A percentile compares a stretch with the other conserved stretches of the same genome.
These are phyloP conservation scores for Dryadula phaetusa DNA, from an alignment of 2,888 invertebrate genomes.

Conservation along the genomic window DNA sequence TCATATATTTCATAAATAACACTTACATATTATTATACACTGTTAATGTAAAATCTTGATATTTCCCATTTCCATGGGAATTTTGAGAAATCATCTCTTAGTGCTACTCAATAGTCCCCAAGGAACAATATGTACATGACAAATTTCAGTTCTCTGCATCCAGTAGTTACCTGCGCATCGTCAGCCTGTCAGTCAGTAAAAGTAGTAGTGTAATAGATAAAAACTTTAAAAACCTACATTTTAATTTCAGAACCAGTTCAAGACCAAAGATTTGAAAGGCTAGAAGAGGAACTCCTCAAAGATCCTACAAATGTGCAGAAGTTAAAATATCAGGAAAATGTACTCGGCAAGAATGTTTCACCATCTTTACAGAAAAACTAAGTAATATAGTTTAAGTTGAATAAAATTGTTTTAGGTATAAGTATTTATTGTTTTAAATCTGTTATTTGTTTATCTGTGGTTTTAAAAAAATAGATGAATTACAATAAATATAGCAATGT, in stretches of 20 bases:
- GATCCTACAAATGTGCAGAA: conserved; percentile 87
- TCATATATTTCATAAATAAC: too few species aligned
- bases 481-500: not conserved
- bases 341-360: conserved; percentile 86
- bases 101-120: too few species aligned
- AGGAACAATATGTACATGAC: too few species aligned
- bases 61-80: too few species aligned
- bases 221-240: too few species aligned
- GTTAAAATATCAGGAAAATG: conserved; percentile 87
- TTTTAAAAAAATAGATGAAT: not conserved
- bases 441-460: not conserved
- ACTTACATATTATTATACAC: too few species aligned
- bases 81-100: too few species aligned
- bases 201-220: too few species aligned
- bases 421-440: not conserved
- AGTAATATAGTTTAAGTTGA: conserved; percentile 10
- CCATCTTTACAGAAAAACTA: conserved; percentile 83
- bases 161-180: too few species aligned
- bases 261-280: conserved; percentile 89
- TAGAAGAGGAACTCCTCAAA: conserved; percentile 82
- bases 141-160: too few species aligned
- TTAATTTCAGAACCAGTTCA: conserved; percentile 86
- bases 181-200: too few species aligned
- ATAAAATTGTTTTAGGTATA: not conserved
- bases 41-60: too few species aligned